Evolutionary conservation across 2,797 vertebrate species (phyloP).

Genomic region (Malurus leucopterus): DNA sequence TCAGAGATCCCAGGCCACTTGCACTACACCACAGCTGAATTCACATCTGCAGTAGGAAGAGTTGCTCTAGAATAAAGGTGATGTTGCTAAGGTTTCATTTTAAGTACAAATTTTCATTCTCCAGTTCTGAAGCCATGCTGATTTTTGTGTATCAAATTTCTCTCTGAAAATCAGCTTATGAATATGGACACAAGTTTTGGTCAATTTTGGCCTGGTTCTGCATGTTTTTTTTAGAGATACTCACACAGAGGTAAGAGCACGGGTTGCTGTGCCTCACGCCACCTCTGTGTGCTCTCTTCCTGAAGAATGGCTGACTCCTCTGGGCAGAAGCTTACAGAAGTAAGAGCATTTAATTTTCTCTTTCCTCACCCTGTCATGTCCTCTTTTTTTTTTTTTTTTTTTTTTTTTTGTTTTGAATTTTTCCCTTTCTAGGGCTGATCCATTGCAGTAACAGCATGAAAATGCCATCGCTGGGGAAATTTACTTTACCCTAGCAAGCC

Average conservation of each 20-base stretch:
- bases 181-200: not conserved
- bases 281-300: no score
- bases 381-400: not conserved
- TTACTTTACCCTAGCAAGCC: not conserved
- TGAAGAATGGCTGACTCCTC: no score
- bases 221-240: not conserved
- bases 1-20: not conserved
- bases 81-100: not conserved
- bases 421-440: not conserved
- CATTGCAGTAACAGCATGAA: not conserved
- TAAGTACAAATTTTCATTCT: not conserved
- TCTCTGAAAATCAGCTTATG: not conserved
- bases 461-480: not conserved
- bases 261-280: no score
- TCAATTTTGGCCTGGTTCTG: not conserved
- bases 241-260: not conserved
- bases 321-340: not conserved
- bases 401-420: not conserved
- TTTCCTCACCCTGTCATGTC: not conserved
- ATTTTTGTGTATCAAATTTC: not conserved
- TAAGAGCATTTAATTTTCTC: not conserved
- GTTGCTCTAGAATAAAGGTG: not conserved
- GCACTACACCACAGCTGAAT: not conserved
- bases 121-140: not conserved
- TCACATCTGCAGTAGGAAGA: not conserved